Base-by-base conservation (phyloP, 2,888 invertebrate species). In the Pseudoips prasinana region DNA sequence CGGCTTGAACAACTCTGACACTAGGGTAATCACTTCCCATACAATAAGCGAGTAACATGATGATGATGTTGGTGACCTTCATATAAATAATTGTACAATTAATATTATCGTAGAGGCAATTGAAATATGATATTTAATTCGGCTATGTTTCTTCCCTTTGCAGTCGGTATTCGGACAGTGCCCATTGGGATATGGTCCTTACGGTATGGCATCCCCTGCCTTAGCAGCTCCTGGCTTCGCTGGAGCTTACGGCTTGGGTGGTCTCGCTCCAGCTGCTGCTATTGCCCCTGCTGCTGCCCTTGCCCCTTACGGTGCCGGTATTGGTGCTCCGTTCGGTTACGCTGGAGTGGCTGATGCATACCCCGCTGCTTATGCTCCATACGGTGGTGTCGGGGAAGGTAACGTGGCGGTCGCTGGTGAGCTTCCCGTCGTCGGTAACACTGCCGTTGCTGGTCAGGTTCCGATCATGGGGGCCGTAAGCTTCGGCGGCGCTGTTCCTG, bases 401-500 rank as follows among this genome's bases (percentile, higher is more conserved):
- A 29, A 29, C 28, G 38, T 55, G 8, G 30, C 29, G 39, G 53
- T 32, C 37, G 53, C 29, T 45, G 53, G 53, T 22, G 54, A 50
- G 36, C 34, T 43, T 50, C 62, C 30, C 20, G 46, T 49, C 14
- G 38, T 55, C 7, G 70, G 68, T 25, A 66, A 55, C 27, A 56
- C 73, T 7, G 45, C 42, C 2, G 40, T 58, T 7, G 42, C 49
- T 1, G 64, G 64, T 10, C 54, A 56, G 46, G 54, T 65, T 11
- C 60, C 64, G 37, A 58, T 64, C 44, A 53, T 59, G 39, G 64
- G 64, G 0, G 48, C 46, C 14, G 64, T 65, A n/a, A 40, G 39
- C 23, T 65, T 55, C 37, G 29, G 33, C 0, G 64, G 63, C 7
- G 19, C 34, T 20, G 57, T 61, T 7, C 11, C 33, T 10, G 63